Evolutionary conservation across 2,797 vertebrate genomes (phyloP).

Genomic region (Spheniscus humboldti): DNA sequence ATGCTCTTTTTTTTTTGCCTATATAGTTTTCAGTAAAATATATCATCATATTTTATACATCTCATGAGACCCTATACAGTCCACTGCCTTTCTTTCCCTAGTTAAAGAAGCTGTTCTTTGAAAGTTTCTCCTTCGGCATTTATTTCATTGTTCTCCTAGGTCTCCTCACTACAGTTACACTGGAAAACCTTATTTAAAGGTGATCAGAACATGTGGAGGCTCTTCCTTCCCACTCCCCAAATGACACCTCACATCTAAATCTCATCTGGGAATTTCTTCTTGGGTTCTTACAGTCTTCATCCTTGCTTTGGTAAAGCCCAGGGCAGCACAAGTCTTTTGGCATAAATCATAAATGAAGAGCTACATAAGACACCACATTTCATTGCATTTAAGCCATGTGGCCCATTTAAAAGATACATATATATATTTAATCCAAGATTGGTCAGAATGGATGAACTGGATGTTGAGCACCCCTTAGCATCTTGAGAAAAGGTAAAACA

Average conservation of each 20-base stretch:
- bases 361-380: neutral
- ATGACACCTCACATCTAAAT: neutral
- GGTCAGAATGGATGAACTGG: neutral
- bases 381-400: neutral
- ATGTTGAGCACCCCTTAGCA: neutral
- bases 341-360: neutral
- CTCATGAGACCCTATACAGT: neutral
- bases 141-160: neutral
- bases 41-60: neutral
- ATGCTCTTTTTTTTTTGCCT: neutral
- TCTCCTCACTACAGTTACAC: neutral
- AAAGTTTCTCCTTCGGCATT: neutral
- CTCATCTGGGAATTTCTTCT: neutral
- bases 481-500: neutral
- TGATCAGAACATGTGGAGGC: neutral
- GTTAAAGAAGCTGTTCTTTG: neutral
- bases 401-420: neutral
- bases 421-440: neutral
- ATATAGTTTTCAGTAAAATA: neutral
- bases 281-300: neutral
- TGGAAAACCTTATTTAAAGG: neutral
- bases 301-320: neutral
- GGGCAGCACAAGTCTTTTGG: neutral
- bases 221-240: neutral
- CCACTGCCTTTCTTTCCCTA: neutral